phyloP scores from a whole-genome alignment of 2,888 invertebrate species.

The Andrena bucephala region DNA sequence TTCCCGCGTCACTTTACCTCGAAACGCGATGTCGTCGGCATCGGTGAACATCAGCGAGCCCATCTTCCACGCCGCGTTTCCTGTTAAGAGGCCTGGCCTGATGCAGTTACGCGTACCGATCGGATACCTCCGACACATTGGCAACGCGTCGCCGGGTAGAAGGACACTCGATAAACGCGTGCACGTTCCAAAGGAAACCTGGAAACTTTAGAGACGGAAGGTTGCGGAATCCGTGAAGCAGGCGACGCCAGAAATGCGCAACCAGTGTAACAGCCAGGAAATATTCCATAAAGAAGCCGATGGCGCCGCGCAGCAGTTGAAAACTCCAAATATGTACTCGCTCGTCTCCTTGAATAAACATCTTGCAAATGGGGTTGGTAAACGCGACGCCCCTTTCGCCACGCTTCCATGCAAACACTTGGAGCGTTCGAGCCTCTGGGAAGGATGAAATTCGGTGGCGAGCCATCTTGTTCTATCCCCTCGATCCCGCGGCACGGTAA shows the following conservation, averaged over 20 bases:
- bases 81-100: conserved; percentile 13
- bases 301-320: background rate
- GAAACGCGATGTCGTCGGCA: conserved; percentile 29
- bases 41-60: conserved; percentile 15
- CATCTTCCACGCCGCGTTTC: background rate
- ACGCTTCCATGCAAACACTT: background rate
- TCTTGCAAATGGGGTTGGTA: background rate
- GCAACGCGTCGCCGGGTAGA: background rate
- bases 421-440: background rate
- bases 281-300: background rate
- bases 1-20: conserved; percentile 35
- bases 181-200: too few species aligned
- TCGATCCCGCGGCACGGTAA: background rate
- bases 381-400: background rate
- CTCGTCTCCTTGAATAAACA: background rate
- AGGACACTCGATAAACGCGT: background rate
- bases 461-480: background rate
- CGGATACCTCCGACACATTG: conserved; percentile 18
- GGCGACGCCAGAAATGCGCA: background rate
- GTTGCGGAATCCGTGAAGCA: background rate
- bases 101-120: conserved; percentile 38
- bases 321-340: background rate
- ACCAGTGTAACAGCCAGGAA: background rate
- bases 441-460: background rate
- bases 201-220: too few species aligned